Evolutionary conservation across 1,140 invertebrate genomes (phyloP), one percentile per base, ranked within the genome.

Genomic region (Oryzaephilus surinamensis): DNA sequence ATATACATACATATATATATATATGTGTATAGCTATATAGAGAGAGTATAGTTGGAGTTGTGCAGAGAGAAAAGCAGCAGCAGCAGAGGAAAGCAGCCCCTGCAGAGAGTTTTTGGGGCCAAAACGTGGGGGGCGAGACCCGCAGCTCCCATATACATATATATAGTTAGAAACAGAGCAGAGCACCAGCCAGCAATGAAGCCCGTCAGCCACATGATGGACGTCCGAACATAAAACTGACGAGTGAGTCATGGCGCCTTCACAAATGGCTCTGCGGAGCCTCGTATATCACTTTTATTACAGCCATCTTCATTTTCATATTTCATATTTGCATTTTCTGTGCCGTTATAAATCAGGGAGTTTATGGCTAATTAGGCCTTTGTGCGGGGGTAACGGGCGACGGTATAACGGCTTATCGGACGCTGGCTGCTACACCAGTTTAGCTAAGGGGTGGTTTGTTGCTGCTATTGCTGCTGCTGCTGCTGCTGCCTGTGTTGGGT

Each of bases 261-360:
- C 71, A 74, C 65, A 71, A 79, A 79, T 76, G 75, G 75, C 74
- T 70, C 75, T 73, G 72, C 69, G 67, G 75, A 76, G 74, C 67
- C 71, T 71, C 69, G 71, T 79, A 76, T 74, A 77, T 79, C 76
- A 78, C 74, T 76, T 78, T 79, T 78, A 78, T 78, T 76, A 77
- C 73, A 70, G 70, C 73, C 73, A 70, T 78, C 74, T 77, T 79
- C 76, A 79, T 79, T 78, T 79, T 78, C 76, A 79, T 79, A 79
- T 78, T 77, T 79, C 76, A 77, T 78, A 78, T 77, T 77, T 77
- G 76, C 76, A 77, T 72, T 71, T 72, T 62, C 60, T 62, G 57
- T 58, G 60, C 65, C 62, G 69, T 70, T 71, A 72, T 73, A 73
- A 73, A 73, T 73, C 71, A 73, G 65, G 61, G 64, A 70, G 68